Evolutionary conservation across 2,888 invertebrate species (phyloP).

Genomic region (Chirona hameri): DNA sequence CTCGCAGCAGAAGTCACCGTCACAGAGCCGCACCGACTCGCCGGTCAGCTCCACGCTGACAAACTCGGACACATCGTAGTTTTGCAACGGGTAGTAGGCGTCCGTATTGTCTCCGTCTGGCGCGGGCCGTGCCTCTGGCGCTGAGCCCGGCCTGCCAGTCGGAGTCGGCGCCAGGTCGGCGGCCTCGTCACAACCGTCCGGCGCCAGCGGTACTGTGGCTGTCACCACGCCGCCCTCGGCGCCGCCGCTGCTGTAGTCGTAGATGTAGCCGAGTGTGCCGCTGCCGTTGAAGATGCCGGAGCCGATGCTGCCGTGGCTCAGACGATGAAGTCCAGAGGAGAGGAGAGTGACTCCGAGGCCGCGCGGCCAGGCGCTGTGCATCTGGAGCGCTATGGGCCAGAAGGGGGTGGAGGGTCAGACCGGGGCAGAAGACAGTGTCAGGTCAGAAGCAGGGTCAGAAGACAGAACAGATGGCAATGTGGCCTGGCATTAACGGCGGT

Average conservation of each 20-base stretch:
- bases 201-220: neutral
- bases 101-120: neutral
- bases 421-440: too few relatives aligned
- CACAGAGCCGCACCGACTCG: neutral
- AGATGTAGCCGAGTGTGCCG: neutral
- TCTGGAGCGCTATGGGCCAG: neutral
- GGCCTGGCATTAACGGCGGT: too few relatives aligned
- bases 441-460: too few relatives aligned
- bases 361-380: conserved; percentile 23
- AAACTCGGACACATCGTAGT: conserved; percentile 5
- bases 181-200: neutral
- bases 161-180: too few relatives aligned
- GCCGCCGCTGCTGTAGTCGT: neutral
- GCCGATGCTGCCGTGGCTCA: neutral
- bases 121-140: too few relatives aligned
- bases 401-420: neutral
- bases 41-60: neutral
- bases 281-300: conserved; percentile 7
- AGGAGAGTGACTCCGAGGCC: conserved; percentile 22
- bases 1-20: neutral
- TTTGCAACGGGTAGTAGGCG: neutral
- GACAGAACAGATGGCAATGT: too few relatives aligned
- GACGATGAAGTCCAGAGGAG: neutral
- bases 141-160: neutral
- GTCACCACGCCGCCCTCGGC: neutral